Percentiles rank a stretch among this genome's conserved stretches.
Evolutionary conservation across 2,797 vertebrate genomes (phyloP).

Genomic region (Falco columbarius): DNA sequence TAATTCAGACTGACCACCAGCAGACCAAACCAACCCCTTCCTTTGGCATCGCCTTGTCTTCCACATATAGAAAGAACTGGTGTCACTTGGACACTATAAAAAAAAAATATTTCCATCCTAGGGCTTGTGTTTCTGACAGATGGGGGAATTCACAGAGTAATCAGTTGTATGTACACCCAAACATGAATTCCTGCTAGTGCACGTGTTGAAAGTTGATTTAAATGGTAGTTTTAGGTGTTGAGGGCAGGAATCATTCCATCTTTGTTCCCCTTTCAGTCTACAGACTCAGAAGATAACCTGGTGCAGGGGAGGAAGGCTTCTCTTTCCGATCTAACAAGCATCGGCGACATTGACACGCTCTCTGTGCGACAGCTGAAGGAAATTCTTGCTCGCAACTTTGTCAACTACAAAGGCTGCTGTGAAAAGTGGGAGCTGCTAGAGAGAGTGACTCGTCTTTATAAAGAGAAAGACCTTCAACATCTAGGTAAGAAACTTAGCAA

Average conservation of each 20-base stretch:
- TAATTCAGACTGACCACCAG: not conserved
- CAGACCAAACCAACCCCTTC: accelerated
- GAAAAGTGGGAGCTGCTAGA: slow-evolving; percentile 98
- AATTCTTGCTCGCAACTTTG: slow-evolving; percentile 94
- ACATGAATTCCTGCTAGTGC: not conserved
- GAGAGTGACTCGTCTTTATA: slow-evolving; percentile 88
- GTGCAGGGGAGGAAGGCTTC: slow-evolving; percentile 87
- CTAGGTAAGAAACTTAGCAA: slow-evolving; percentile 70
- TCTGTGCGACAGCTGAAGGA: slow-evolving; percentile 94
- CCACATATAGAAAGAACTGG: not conserved
- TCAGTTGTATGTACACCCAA: accelerated
- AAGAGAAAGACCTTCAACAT: slow-evolving; percentile 87
- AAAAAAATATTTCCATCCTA: not conserved
- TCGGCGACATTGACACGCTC: slow-evolving; percentile 86
- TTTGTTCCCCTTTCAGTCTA: slow-evolving; percentile 74
- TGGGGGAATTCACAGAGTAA: not conserved
- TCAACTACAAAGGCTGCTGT: slow-evolving; percentile 97
- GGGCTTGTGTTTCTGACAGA: not conserved
- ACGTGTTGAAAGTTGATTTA: not conserved
- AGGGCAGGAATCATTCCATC: not conserved
- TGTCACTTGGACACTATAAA: not conserved
- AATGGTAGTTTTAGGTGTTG: not conserved
- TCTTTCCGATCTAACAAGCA: slow-evolving; percentile 85
- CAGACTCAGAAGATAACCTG: slow-evolving; percentile 84
- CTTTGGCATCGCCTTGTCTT: not conserved